These are phyloP conservation scores for Okamejei kenojei DNA, from an alignment of 2,797 vertebrate species.

Conservation along the genomic window DNA sequence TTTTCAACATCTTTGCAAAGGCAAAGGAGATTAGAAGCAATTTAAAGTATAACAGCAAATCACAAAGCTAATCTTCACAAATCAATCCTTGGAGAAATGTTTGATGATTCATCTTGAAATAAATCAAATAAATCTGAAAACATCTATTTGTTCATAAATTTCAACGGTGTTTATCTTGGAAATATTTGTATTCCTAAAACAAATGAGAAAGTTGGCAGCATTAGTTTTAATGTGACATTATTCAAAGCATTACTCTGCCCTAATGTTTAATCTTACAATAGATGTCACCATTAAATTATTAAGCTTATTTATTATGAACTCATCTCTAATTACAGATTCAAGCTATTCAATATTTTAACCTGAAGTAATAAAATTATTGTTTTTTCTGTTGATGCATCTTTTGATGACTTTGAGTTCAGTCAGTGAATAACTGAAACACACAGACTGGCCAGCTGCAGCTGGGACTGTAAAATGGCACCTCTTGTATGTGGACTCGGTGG, in stretches of 20 bases:
- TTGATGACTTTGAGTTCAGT: neutral
- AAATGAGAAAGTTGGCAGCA: neutral
- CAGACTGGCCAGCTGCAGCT: neutral
- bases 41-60: neutral
- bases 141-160: neutral
- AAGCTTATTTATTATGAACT: neutral
- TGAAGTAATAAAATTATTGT: neutral
- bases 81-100: neutral
- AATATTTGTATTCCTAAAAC: neutral
- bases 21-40: neutral
- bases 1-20: neutral
- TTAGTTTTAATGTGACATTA: neutral
- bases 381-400: neutral
- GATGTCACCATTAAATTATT: neutral
- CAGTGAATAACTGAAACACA: neutral
- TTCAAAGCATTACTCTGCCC: neutral
- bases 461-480: no score
- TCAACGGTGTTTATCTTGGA: neutral
- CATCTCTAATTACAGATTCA: neutral
- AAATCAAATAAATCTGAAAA: neutral
- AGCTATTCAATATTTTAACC: neutral
- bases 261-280: neutral
- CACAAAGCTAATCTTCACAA: neutral
- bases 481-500: no score
- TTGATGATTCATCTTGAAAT: neutral